Conservation (phyloP, 2,888 invertebrate species). For the Linhomoeus sp. region DNA sequence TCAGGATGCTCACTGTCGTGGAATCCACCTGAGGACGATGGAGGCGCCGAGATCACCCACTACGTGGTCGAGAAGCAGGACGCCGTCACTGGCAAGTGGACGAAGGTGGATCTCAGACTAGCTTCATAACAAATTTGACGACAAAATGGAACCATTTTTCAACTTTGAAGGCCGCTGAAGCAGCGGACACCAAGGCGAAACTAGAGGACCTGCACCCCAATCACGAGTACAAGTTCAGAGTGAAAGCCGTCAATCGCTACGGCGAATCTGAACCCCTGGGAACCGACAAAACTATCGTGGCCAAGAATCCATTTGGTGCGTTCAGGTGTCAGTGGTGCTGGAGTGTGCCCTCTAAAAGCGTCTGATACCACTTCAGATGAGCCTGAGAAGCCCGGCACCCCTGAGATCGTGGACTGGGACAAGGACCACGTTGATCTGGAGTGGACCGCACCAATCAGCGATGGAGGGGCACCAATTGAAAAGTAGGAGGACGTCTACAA, state of each 20-base stretch:
- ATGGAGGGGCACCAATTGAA: constrained; percentile 29
- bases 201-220: constrained; percentile 77
- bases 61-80: constrained; percentile 28
- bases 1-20: constrained; percentile 22
- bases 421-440: constrained; percentile 26
- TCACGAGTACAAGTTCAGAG: constrained; percentile 36
- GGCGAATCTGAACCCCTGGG: constrained; percentile 33
- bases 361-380: constrained; percentile 7
- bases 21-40: constrained; percentile 16
- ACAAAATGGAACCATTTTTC: no score
- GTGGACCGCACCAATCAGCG: constrained; percentile 26
- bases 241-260: constrained; percentile 29
- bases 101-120: constrained; percentile 12
- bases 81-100: constrained; percentile 30
- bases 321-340: no score
- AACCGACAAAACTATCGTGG: constrained; percentile 30
- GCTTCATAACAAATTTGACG: no score
- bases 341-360: no score
- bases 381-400: constrained; percentile 32
- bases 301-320: constrained; percentile 34
- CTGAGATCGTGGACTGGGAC: constrained; percentile 28
- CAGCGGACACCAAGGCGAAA: constrained; percentile 28
- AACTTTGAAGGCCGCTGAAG: constrained; percentile 25
- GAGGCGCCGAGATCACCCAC: constrained; percentile 25
- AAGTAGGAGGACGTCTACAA: no score